phyloP scores from a whole-genome alignment of 2,888 invertebrate species.

The Hoplodrina ambigua region DNA sequence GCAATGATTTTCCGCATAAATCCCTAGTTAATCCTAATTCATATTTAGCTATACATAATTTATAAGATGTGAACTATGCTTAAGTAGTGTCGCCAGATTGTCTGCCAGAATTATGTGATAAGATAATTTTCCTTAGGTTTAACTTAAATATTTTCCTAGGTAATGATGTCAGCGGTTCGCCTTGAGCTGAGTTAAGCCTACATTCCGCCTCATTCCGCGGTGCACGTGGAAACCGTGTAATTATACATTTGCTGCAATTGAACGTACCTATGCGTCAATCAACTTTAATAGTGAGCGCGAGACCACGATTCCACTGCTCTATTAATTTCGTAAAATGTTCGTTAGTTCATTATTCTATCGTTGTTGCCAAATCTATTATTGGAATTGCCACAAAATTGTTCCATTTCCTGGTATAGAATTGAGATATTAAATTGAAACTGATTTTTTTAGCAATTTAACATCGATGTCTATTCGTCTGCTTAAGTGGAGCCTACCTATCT shows the following conservation, averaged over 20 bases:
- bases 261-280: constrained; percentile 70
- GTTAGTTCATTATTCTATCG: constrained; percentile 41
- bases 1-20: constrained; percentile 62
- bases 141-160: constrained; percentile 69
- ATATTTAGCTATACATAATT: constrained; percentile 48
- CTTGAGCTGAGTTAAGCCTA: constrained; percentile 83
- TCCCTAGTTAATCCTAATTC: constrained; percentile 45
- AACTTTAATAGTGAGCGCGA: constrained; percentile 68
- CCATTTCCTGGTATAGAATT: constrained; percentile 30
- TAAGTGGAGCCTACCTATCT: neutral
- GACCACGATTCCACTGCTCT: constrained; percentile 49
- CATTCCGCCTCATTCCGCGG: constrained; percentile 76
- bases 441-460: constrained; percentile 28
- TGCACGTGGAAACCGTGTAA: constrained; percentile 78
- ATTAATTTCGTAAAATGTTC: constrained; percentile 55
- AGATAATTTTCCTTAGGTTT: constrained; percentile 38
- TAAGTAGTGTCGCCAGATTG: constrained; percentile 58
- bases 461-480: constrained; percentile 21
- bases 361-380: constrained; percentile 47
- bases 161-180: constrained; percentile 79
- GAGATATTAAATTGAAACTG: constrained; percentile 17
- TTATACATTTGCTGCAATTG: constrained; percentile 75
- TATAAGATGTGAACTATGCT: constrained; percentile 56
- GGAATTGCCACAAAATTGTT: constrained; percentile 23
- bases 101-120: constrained; percentile 56